These are phyloP conservation scores for Amblyraja radiata DNA, from an alignment of 2,797 vertebrate genomes.

Conservation along the genomic window DNA sequence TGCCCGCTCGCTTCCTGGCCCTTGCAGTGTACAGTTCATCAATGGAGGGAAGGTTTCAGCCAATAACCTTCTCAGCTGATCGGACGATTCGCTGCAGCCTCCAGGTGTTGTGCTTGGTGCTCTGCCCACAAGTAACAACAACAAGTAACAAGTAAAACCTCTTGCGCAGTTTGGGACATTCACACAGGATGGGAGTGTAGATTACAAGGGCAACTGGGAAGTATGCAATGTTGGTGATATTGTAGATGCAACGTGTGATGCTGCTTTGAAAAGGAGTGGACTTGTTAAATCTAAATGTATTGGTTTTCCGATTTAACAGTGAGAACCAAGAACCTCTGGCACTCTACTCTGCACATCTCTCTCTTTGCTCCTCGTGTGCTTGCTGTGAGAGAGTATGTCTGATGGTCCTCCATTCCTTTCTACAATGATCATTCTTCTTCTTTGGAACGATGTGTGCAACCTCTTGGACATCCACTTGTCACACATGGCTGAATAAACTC, in stretches of 20 bases:
- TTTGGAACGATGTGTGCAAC: not conserved
- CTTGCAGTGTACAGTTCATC: too few species aligned
- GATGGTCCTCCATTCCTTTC: not conserved
- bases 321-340: not conserved
- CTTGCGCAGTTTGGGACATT: not conserved
- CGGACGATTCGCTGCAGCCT: too few species aligned
- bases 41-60: too few species aligned
- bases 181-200: not conserved
- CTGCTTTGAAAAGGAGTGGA: too few species aligned
- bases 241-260: not conserved
- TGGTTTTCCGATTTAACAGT: not conserved
- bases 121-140: too few species aligned
- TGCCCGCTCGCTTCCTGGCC: too few species aligned
- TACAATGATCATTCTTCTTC: not conserved
- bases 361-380: not conserved
- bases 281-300: not conserved
- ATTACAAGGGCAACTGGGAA: not conserved
- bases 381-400: not conserved
- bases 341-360: not conserved
- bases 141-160: too few species aligned
- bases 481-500: not conserved
- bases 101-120: too few species aligned
- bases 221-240: not conserved
- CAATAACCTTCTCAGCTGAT: too few species aligned
- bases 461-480: not conserved